These are phyloP conservation scores for Pseudorhombus dupliciocellatus DNA, from an alignment of 2,113 vertebrate genomes.

Conservation along the genomic window DNA sequence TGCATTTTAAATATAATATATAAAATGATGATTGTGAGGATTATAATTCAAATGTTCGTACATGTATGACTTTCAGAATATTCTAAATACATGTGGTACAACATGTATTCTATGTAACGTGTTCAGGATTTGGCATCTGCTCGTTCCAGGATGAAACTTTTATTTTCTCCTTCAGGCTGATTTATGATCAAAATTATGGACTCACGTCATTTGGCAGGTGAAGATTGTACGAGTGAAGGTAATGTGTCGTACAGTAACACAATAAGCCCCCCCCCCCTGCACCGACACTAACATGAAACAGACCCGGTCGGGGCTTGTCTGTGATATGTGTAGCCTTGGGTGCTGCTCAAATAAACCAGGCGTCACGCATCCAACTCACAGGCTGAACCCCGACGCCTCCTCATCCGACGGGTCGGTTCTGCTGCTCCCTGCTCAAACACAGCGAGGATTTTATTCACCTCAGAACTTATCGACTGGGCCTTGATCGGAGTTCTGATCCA, in stretches of 20 bases:
- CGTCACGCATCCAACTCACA: slow-evolving; percentile 27
- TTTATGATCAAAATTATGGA: background rate
- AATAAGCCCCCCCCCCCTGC: background rate
- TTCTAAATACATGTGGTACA: no score
- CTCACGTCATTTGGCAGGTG: slow-evolving; percentile 1
- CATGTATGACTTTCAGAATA: background rate
- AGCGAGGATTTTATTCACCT: no score
- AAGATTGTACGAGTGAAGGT: background rate
- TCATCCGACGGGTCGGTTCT: no score
- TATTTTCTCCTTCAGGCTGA: slow-evolving; percentile 25
- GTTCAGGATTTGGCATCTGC: background rate
- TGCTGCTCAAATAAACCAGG: slow-evolving; percentile 34
- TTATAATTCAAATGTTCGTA: background rate
- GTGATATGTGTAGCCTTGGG: slow-evolving; percentile 65
- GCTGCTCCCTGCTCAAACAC: background rate
- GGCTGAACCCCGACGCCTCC: background rate
- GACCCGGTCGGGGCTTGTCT: slow-evolving; percentile 69
- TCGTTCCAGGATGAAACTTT: slow-evolving; percentile 10
- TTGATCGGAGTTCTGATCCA: no score
- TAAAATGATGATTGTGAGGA: no score
- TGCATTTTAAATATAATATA: no score
- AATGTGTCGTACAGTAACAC: slow-evolving; percentile 9
- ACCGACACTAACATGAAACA: slow-evolving; percentile 4
- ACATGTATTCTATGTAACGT: no score
- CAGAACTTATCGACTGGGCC: no score